A percentile compares a stretch with the other conserved stretches of the same genome.
Conservation (phyloP, 1,140 invertebrate genomes). For the Ostrea denselamellosa region DNA sequence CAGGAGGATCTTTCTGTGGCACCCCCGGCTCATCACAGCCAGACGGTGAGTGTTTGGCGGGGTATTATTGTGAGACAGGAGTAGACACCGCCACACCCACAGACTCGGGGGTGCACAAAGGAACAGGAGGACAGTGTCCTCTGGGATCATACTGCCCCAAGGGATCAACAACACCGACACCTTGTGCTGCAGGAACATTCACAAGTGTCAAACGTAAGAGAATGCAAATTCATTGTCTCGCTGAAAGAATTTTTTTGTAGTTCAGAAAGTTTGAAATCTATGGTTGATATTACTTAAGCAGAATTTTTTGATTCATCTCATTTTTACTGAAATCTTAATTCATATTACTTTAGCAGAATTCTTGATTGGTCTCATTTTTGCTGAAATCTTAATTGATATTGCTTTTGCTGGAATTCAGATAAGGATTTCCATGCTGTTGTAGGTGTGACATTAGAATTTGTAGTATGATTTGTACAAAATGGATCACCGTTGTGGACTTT, state of each 20-base stretch:
- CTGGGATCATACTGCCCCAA: conserved; percentile 73
- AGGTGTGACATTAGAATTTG: too few species aligned
- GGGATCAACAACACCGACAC: conserved; percentile 64
- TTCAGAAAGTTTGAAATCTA: too few species aligned
- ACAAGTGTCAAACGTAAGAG: conserved; percentile 64
- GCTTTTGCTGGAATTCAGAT: too few species aligned
- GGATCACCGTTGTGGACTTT: too few species aligned
- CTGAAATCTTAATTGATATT: too few species aligned
- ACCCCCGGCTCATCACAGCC: conserved; percentile 69
- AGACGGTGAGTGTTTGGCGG: conserved; percentile 70
- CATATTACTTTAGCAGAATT: neutral
- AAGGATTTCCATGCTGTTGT: too few species aligned
- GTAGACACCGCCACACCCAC: conserved; percentile 74
- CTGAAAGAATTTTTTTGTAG: too few species aligned
- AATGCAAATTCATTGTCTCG: neutral
- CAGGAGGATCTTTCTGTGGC: conserved; percentile 73
- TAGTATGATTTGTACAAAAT: too few species aligned
- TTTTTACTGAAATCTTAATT: neutral
- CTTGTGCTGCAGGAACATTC: conserved; percentile 71
- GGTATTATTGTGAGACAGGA: conserved; percentile 76
- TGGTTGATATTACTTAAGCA: neutral
- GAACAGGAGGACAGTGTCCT: conserved; percentile 72
- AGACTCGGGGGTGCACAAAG: conserved; percentile 61
- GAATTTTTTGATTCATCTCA: neutral
- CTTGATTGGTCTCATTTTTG: too few species aligned